Evolutionary conservation across 2,113 vertebrate genomes (phyloP).

Genomic region (Meles meles): DNA sequence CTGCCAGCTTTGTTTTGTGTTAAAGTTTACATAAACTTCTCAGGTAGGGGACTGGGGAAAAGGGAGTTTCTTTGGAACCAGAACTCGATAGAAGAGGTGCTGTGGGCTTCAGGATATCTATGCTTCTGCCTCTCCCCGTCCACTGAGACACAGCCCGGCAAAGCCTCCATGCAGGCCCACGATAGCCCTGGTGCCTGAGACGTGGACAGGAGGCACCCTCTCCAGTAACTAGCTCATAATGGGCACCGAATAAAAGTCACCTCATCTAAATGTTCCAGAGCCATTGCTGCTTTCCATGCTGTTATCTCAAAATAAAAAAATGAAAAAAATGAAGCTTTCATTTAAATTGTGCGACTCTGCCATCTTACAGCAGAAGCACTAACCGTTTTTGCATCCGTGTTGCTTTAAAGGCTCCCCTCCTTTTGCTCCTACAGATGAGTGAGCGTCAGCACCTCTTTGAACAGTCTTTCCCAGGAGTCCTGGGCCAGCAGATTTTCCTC

Average conservation of each 20-base stretch:
- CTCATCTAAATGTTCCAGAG: background rate
- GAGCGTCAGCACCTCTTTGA: background rate
- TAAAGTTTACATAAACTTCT: background rate
- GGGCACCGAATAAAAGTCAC: background rate
- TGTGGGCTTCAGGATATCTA: background rate
- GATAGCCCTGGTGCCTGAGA: background rate
- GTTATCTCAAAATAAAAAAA: background rate
- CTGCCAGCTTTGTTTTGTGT: background rate
- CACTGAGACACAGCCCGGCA: background rate
- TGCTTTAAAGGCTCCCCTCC: background rate
- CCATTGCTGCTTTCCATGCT: background rate
- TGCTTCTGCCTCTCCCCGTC: background rate
- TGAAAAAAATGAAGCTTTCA: background rate
- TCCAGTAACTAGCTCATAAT: accelerated
- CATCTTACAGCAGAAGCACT: background rate
- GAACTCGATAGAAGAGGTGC: background rate
- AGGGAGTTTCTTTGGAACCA: background rate
- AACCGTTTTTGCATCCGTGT: background rate
- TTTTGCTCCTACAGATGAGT: background rate
- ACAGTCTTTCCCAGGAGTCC: background rate
- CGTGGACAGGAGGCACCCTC: accelerated
- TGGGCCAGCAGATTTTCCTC: background rate
- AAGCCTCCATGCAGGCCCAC: background rate
- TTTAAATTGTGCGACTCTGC: background rate
- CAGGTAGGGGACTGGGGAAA: background rate